These are phyloP conservation scores for Hoplostethus atlanticus DNA, from an alignment of 2,797 vertebrate genomes.

Conservation along the genomic window DNA sequence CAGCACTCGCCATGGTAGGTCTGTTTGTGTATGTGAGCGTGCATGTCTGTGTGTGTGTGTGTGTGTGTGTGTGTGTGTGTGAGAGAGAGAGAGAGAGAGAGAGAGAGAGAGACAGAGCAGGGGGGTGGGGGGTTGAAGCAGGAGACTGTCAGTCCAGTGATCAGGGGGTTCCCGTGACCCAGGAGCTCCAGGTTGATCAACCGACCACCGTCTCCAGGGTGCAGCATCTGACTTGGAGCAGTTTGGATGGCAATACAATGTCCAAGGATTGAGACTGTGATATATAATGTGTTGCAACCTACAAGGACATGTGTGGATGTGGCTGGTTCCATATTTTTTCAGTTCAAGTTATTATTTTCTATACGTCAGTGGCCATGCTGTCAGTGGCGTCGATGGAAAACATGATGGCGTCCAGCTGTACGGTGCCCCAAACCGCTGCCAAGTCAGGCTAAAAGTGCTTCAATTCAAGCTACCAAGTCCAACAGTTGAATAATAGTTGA, in stretches of 20 bases:
- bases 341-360: neutral
- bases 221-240: constrained; percentile 1
- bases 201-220: constrained; percentile 12
- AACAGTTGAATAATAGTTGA: constrained; percentile 38
- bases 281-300: neutral
- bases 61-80: constrained; percentile 6
- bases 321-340: neutral
- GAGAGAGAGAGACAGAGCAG: constrained; percentile 10
- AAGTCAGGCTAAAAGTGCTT: constrained; percentile 32
- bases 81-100: constrained; percentile 1
- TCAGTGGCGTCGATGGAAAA: constrained; percentile 33
- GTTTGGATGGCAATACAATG: neutral
- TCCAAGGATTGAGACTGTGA: neutral
- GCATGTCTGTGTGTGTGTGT: constrained; percentile 10
- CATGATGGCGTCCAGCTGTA: constrained; percentile 51
- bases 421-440: constrained; percentile 34
- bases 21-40: constrained; percentile 16
- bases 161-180: constrained; percentile 16
- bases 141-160: neutral
- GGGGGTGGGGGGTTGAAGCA: neutral
- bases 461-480: constrained; percentile 11
- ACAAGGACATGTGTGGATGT: neutral
- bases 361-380: constrained; percentile 11
- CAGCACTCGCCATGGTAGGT: constrained; percentile 37
- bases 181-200: constrained; percentile 58